Base-by-base conservation (phyloP, 2,888 invertebrate genomes). In the Lepas anatifera region DNA sequence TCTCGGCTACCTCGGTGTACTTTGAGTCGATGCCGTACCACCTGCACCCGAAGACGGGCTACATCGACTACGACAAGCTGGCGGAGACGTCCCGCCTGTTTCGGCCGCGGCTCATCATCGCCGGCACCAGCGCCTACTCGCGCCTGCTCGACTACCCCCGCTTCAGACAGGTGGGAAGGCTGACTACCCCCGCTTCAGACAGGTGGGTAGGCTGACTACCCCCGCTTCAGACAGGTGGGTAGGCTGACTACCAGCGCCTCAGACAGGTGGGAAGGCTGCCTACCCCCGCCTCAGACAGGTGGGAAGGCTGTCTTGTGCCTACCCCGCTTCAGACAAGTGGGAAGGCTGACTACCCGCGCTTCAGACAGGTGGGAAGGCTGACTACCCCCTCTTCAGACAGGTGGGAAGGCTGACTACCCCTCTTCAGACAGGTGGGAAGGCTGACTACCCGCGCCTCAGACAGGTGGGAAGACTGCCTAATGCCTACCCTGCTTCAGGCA, bases 11-110 rank as follows among this genome's bases (percentile, higher is more conserved):
- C 2, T 85, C 85, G 1, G 79, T 85, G 50, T 86, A 82, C 77
- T 85, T 86, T 79, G 84, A 86, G 76, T 84, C 85, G 2, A 82
- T 86, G 80, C 84, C 85, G 35, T 85, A 85, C 78, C 83, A 83
- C 75, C 76, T 83, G 1, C 78, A 84, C 78, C 79, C 83, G 3
- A 75, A 75, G 25, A 84, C 84, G 18, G 85, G 85, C 16, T 76
- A 83, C 7, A 84, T 85, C 72, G 84, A 86, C 77, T 85, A 85
- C 77, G 84, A 85, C 73, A 77, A 79, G 74, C 77, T 86, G 39
- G 79, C 80, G 69, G 77, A 79, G 71, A 81, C 79, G 72, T 84
- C 84, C 2, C 76, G 77, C 58, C 79, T 84, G 37, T 86, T 85
- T 77, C 78, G 82, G 67, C 85, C 85, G 0, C 80, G 81, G 72